A percentile compares a stretch with the other conserved stretches of the same genome.
Evolutionary conservation across 2,113 vertebrate genomes (phyloP).

Genomic region (Phalacrocorax brasilianus): DNA sequence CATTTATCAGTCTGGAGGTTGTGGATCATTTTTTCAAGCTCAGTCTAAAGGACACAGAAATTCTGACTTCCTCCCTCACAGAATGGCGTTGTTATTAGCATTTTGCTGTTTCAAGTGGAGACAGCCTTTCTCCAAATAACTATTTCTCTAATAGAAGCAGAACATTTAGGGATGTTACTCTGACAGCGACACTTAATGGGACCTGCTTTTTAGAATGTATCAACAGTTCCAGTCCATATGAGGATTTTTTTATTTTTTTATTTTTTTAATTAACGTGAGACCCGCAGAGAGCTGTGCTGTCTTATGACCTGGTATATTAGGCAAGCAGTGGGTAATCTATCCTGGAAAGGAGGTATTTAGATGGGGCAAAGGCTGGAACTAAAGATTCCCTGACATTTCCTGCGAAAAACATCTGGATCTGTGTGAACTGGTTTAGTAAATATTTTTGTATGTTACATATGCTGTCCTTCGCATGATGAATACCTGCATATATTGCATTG

Average conservation of each 20-base stretch:
- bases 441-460: slow-evolving; percentile 1
- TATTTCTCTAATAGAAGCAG: not conserved
- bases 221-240: not conserved
- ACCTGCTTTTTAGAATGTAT: not conserved
- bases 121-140: not conserved
- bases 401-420: slow-evolving; percentile 20
- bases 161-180: not conserved
- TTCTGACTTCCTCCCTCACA: not conserved
- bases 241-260: not conserved
- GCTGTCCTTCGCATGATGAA: not conserved
- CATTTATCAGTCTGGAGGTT: not conserved
- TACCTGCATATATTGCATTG: slow-evolving; percentile 11
- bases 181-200: not conserved
- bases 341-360: not conserved
- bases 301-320: not conserved
- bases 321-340: not conserved
- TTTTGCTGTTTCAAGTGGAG: not conserved
- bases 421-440: slow-evolving; percentile 31
- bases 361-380: not conserved
- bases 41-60: not conserved
- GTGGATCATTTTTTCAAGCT: not conserved
- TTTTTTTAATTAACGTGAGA: not conserved
- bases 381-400: slow-evolving; percentile 27
- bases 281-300: not conserved
- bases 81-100: fast-evolving